phyloP scores from a whole-genome alignment of 2,113 vertebrate species.

The Stegostoma tigrinum region DNA sequence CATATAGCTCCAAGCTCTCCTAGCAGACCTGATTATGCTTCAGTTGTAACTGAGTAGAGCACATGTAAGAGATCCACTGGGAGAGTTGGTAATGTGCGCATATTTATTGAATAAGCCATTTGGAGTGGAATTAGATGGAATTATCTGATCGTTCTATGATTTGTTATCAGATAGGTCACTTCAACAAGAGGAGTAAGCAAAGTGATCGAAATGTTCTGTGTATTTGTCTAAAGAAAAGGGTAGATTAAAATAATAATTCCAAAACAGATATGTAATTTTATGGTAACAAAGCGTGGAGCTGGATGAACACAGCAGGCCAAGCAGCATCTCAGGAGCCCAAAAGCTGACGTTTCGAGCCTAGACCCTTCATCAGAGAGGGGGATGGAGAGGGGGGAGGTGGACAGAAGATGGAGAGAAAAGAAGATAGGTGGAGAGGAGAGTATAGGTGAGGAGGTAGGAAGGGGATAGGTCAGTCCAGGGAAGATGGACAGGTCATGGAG shows the following conservation, averaged over 20 bases:
- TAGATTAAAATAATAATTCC: not conserved
- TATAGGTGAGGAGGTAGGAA: no score
- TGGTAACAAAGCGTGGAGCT: no score
- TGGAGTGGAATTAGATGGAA: not conserved
- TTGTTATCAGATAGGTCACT: not conserved
- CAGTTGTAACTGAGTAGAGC: not conserved
- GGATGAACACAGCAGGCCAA: no score
- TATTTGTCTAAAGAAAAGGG: not conserved
- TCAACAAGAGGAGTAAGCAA: not conserved
- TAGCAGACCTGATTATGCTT: not conserved
- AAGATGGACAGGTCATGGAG: no score
- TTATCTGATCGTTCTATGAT: not conserved
- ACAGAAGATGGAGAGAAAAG: no score
- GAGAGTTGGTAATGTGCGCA: not conserved
- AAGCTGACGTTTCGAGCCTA: no score
- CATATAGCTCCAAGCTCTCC: not conserved
- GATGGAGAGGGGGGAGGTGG: no score
- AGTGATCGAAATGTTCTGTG: not conserved
- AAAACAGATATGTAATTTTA: not conserved
- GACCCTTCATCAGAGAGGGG: no score
- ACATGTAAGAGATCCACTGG: not conserved
- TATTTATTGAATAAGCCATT: not conserved
- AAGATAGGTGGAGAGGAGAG: no score
- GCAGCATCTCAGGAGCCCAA: no score
- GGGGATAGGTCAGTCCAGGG: no score